A percentile compares a stretch with the other conserved stretches of the same genome.
Conservation (phyloP, 1,140 invertebrate genomes). For the Pogonus chalceus region DNA sequence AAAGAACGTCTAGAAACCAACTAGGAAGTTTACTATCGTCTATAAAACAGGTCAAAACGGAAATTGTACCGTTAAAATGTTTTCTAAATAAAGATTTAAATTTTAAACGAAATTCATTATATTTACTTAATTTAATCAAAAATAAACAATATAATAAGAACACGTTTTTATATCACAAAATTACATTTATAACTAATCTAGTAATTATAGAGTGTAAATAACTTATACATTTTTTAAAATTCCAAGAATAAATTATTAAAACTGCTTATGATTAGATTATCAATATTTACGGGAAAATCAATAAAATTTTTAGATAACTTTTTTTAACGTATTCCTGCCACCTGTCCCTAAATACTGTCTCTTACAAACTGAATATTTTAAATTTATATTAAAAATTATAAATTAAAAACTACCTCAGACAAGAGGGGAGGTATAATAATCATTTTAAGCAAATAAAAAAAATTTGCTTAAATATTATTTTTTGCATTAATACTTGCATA, state of each 20-base stretch:
- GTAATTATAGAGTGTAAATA: no score
- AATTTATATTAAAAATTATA: background rate
- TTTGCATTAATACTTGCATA: slow-evolving; percentile 1
- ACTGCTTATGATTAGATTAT: background rate
- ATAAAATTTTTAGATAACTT: background rate
- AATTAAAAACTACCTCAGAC: background rate
- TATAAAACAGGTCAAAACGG: background rate
- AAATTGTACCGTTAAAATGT: background rate
- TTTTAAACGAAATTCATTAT: no score
- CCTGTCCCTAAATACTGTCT: no score
- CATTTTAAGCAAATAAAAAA: background rate
- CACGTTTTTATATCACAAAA: no score
- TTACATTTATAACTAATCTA: no score
- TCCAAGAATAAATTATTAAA: background rate
- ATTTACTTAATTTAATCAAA: no score
- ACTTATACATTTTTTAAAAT: background rate
- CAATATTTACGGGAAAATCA: background rate
- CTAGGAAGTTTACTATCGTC: background rate
- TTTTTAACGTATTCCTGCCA: no score
- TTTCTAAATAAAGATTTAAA: background rate
- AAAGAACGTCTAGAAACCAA: background rate
- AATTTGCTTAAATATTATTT: background rate
- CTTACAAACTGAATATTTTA: background rate
- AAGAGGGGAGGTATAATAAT: background rate
- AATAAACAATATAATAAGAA: no score